Percentiles rank a stretch among this genome's conserved stretches.
phyloP scores from a whole-genome alignment of 2,113 vertebrate genomes.

The Brienomyrus longianalis region DNA sequence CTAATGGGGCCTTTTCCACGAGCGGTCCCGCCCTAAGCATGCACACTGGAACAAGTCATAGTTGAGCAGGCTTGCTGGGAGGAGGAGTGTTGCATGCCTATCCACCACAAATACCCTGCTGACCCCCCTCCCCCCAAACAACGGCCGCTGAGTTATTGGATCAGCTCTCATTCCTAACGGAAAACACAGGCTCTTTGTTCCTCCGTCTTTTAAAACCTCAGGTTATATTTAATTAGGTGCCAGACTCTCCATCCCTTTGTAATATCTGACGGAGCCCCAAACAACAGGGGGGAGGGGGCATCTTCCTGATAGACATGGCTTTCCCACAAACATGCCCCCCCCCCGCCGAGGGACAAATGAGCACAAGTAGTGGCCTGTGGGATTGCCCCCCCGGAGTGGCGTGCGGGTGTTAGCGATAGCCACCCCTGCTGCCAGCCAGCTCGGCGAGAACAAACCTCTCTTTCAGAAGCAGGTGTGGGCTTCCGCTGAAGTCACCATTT shows the following conservation, averaged over 20 bases:
- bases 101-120: background rate
- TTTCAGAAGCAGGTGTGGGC: slow-evolving; percentile 16
- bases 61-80: background rate
- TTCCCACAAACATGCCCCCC: background rate
- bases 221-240: background rate
- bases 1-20: background rate
- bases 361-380: background rate
- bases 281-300: background rate
- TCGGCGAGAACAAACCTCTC: background rate
- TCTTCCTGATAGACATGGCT: background rate
- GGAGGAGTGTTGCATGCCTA: background rate
- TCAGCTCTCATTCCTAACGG: background rate
- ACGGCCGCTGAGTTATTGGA: background rate
- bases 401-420: background rate
- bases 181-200: background rate
- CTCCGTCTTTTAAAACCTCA: background rate
- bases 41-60: background rate
- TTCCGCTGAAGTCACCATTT: background rate
- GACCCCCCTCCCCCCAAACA: background rate
- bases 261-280: background rate
- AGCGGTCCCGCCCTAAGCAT: background rate
- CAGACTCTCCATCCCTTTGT: background rate
- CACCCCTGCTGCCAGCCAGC: background rate
- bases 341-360: background rate
- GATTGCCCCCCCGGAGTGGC: background rate